Evolutionary conservation across 1,140 invertebrate genomes (phyloP), one percentile per base, ranked within the genome.

Genomic region (Trichonephila clavata): DNA sequence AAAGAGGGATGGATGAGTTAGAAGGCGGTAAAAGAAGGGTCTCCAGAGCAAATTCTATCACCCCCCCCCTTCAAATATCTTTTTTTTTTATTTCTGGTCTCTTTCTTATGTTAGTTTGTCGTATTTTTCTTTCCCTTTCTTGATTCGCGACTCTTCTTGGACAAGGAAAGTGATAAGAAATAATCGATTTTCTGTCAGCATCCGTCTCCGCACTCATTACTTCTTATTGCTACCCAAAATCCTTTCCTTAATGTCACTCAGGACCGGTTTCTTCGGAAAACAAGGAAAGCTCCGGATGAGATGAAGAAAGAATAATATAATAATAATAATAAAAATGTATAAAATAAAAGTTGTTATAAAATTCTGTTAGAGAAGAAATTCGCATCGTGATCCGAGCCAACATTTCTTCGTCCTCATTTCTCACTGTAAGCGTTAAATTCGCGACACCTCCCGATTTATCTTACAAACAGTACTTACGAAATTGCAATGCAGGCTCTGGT

Each of bases 111-210:
- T 68, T 57, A n/a, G 27, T 50, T 27, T 21, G 21, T 10, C 18
- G 81, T 81, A 32, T 59, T 57, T 84, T 18, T 59, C 21, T 84
- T 84, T 27, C 20, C n/a, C 50, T 59, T 32, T 32, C 83, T 24
- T 59, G 57, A 81, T 90, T 90, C 65, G n/a, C 59, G 59, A 87
- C 86, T 87, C 61, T 65, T 81, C 71, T 80, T 18, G 77, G 89
- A 90, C 89, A 80, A 32, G 77, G 57, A 90, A 90, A 81, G 68
- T 90, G 89, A 90, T 90, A 90, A 90, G 89, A 61, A 81, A 90
- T 60, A 50, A 90, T 90, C 63, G 89, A 90, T 90, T 90, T 90
- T n/a, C 63, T 89, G 87, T 89, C 87, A 59, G 21, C 87, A 59
- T 77, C 60, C 65, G 63, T 77, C 60, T 77, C 65, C 10, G 2